phyloP scores from a whole-genome alignment of 2,113 vertebrate species.

The Oncorhynchus clarkii region DNA sequence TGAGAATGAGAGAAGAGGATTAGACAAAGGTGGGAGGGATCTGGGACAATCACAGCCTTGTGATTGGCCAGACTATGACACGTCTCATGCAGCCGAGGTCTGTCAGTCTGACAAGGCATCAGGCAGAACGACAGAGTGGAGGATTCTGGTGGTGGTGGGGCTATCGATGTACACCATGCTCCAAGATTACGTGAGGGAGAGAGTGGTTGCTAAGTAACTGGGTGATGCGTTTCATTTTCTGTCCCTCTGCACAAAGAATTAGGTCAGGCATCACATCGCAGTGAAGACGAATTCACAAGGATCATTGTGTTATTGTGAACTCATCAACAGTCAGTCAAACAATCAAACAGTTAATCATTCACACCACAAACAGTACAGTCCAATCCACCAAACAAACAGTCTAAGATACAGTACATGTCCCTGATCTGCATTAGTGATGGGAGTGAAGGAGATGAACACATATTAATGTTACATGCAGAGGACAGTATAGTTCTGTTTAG shows the following conservation, averaged over 20 bases:
- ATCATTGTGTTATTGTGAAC: slow-evolving; percentile 34
- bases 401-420: slow-evolving; percentile 20
- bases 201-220: slow-evolving; percentile 65
- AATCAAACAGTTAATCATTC: slow-evolving; percentile 20
- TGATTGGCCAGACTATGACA: slow-evolving; percentile 45
- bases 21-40: slow-evolving; percentile 8
- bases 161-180: slow-evolving; percentile 65
- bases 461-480: slow-evolving; percentile 56
- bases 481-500: background rate
- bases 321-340: slow-evolving; percentile 16
- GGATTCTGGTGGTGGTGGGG: slow-evolving; percentile 25
- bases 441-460: slow-evolving; percentile 36
- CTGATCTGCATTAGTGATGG: slow-evolving; percentile 29
- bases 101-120: slow-evolving; percentile 62
- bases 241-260: slow-evolving; percentile 56
- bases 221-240: slow-evolving; percentile 55
- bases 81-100: slow-evolving; percentile 62
- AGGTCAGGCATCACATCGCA: slow-evolving; percentile 56
- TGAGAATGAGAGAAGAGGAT: slow-evolving; percentile 55
- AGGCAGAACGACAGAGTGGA: slow-evolving; percentile 54
- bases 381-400: slow-evolving; percentile 30
- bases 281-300: slow-evolving; percentile 44
- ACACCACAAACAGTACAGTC: slow-evolving; percentile 42
- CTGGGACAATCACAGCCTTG: slow-evolving; percentile 8
- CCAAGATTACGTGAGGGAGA: slow-evolving; percentile 46